Conservation (phyloP, 2,888 invertebrate species). For the Acrobasis suavella region DNA sequence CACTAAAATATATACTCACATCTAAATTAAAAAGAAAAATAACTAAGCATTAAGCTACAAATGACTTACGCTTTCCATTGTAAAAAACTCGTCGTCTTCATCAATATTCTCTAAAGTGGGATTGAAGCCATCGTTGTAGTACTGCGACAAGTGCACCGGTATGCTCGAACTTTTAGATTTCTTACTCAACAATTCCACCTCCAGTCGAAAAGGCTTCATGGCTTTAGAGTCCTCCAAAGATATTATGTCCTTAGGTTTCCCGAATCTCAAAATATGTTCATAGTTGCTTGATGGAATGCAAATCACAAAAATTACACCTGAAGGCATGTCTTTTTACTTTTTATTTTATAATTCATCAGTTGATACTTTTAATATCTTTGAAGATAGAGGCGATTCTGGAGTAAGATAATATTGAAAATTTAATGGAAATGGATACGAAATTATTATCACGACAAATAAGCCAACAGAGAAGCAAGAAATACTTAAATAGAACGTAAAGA, state of each 20-base stretch:
- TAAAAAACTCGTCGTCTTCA: conserved; percentile 80
- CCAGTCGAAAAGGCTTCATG: conserved; percentile 55
- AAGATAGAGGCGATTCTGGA: too few species aligned
- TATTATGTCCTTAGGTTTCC: conserved; percentile 64
- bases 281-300: conserved; percentile 86
- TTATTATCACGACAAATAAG: too few species aligned
- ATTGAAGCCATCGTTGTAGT: conserved; percentile 62
- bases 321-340: conserved; percentile 63
- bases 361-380: background rate
- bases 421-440: too few species aligned
- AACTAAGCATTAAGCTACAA: background rate
- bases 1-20: too few species aligned
- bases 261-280: conserved; percentile 83
- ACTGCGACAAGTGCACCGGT: conserved; percentile 66
- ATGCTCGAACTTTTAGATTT: conserved; percentile 55
- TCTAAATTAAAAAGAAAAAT: too few species aligned
- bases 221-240: conserved; percentile 42
- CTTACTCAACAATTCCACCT: conserved; percentile 67
- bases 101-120: conserved; percentile 62
- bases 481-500: too few species aligned
- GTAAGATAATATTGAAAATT: too few species aligned
- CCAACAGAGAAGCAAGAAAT: too few species aligned
- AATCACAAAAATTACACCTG: conserved; percentile 86
- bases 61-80: conserved; percentile 85
- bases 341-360: background rate